These are phyloP conservation scores for Pardalotus punctatus DNA, from an alignment of 2,113 vertebrate genomes.

Conservation along the genomic window DNA sequence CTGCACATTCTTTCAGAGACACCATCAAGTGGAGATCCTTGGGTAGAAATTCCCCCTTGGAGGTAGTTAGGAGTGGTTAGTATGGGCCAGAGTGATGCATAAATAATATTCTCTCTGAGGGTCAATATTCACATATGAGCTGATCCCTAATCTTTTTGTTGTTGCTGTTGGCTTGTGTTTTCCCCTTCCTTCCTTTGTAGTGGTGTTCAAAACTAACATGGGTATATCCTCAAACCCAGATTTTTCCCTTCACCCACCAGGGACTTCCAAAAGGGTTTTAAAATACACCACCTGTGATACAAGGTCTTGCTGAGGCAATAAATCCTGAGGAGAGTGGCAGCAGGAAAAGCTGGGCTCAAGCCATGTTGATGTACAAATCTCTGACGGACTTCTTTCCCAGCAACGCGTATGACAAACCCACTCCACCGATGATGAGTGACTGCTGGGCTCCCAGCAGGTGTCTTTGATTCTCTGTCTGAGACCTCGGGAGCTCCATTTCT, in stretches of 20 bases:
- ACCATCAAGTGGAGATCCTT: background rate
- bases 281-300: background rate
- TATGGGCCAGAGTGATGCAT: background rate
- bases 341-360: background rate
- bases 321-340: background rate
- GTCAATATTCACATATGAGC: background rate
- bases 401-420: fast-evolving
- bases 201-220: fast-evolving
- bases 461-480: background rate
- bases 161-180: background rate
- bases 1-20: background rate
- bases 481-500: background rate
- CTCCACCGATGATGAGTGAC: background rate
- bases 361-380: background rate
- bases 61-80: background rate
- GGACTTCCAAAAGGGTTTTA: background rate
- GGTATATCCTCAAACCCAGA: background rate
- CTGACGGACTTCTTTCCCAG: background rate
- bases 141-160: background rate
- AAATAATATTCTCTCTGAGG: background rate
- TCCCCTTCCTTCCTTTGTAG: background rate
- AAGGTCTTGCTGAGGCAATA: background rate
- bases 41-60: fast-evolving
- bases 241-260: background rate
- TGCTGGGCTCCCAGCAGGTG: background rate